Percentiles rank a stretch among this genome's conserved stretches.
Evolutionary conservation across 2,113 vertebrate species (phyloP).

Genomic region (Rana temporaria): DNA sequence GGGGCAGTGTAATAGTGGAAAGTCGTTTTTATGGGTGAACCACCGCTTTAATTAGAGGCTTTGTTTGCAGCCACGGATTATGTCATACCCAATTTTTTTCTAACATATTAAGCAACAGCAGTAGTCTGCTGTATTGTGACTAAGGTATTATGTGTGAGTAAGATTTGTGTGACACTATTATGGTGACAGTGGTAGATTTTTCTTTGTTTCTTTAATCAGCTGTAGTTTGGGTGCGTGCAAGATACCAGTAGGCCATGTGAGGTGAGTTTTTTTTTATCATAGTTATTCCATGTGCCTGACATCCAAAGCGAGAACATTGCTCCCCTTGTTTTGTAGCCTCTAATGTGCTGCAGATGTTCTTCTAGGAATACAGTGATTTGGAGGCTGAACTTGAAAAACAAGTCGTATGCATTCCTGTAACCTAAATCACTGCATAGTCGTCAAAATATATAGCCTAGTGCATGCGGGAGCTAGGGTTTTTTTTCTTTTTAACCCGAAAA

Average conservation of each 20-base stretch:
- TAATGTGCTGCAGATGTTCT: constrained; percentile 41
- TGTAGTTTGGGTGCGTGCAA: neutral
- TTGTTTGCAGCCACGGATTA: too few relatives aligned
- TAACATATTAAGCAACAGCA: too few relatives aligned
- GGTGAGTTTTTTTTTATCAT: constrained; percentile 12
- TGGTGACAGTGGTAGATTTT: neutral
- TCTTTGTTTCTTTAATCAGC: too few relatives aligned
- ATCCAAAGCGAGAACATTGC: constrained; percentile 27
- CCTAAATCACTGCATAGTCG: constrained; percentile 32
- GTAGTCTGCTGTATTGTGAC: too few relatives aligned
- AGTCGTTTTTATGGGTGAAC: too few relatives aligned
- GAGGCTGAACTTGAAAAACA: neutral
- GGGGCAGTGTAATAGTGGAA: too few relatives aligned
- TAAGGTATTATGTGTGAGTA: too few relatives aligned
- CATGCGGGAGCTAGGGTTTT: neutral
- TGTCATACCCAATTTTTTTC: too few relatives aligned
- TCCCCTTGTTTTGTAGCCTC: constrained; percentile 17
- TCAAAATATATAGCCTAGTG: constrained; percentile 20
- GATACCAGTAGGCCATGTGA: constrained; percentile 2
- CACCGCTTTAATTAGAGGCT: too few relatives aligned
- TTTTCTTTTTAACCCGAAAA: neutral
- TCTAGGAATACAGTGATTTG: neutral
- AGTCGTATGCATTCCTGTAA: constrained; percentile 10
- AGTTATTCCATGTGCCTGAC: neutral
- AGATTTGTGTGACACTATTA: too few relatives aligned